phyloP scores from a whole-genome alignment of 2,113 vertebrate genomes.

The Neodon shergylaensis region DNA sequence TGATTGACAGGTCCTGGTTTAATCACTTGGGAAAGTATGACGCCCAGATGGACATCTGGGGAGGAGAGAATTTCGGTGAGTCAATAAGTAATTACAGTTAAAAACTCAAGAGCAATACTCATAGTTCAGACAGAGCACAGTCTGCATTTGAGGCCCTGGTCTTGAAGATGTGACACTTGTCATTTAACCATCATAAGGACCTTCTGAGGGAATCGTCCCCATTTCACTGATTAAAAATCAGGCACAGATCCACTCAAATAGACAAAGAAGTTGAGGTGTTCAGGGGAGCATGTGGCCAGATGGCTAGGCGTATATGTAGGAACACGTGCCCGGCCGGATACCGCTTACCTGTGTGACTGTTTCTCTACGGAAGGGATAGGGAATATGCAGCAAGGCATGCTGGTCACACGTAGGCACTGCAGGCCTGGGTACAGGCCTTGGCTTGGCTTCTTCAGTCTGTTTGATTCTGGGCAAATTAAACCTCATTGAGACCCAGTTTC shows the following conservation, averaged over 20 bases:
- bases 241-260: background rate
- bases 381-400: too few species aligned
- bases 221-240: slow-evolving; percentile 16
- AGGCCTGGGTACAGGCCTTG: background rate
- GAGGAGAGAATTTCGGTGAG: slow-evolving; percentile 99
- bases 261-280: background rate
- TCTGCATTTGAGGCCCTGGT: background rate
- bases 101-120: background rate
- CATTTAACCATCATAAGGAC: background rate
- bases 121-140: background rate
- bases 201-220: background rate
- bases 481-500: background rate
- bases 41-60: slow-evolving; percentile 99
- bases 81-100: background rate
- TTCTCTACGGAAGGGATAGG: background rate
- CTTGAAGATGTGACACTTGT: background rate
- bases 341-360: background rate
- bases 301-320: background rate
- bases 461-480: background rate
- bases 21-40: slow-evolving; percentile 99
- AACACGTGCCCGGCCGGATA: background rate
- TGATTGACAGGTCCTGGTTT: slow-evolving; percentile 98
- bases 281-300: background rate
- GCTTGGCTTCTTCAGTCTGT: background rate
- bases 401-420: background rate